A percentile compares a stretch with the other conserved stretches of the same genome.
Conservation (phyloP, 2,797 vertebrate genomes). For the Bradypodion ventrale region DNA sequence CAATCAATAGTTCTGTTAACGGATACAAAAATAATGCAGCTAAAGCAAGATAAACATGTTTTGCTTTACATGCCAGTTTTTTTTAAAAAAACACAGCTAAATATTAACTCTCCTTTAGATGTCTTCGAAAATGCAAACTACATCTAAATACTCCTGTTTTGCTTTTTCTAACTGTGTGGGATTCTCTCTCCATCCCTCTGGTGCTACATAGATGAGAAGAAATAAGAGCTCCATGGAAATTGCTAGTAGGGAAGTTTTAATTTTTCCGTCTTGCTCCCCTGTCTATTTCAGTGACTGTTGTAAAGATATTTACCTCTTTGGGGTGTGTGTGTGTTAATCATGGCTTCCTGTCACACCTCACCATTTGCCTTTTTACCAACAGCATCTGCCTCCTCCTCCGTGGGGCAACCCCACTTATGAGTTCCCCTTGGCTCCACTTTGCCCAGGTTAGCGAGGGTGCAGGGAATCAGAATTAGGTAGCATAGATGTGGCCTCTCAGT, state of each 20-base stretch:
- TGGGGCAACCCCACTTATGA: too few relatives aligned
- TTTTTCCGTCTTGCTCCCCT: neutral
- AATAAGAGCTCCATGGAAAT: constrained; percentile 26
- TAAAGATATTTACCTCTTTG: too few relatives aligned
- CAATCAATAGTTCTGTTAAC: neutral
- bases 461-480: too few relatives aligned
- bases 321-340: too few relatives aligned
- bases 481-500: too few relatives aligned
- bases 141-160: constrained; percentile 14
- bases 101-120: neutral
- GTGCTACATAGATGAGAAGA: constrained; percentile 6
- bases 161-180: neutral
- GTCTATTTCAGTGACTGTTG: constrained; percentile 18
- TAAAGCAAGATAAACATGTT: neutral
- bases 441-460: too few relatives aligned
- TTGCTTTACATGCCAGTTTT: neutral
- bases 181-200: neutral
- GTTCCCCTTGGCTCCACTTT: too few relatives aligned
- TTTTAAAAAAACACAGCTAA: neutral
- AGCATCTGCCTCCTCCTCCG: too few relatives aligned
- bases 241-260: neutral
- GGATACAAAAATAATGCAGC: neutral
- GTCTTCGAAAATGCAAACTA: constrained; percentile 28
- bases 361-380: too few relatives aligned
- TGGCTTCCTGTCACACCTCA: too few relatives aligned